Percentiles rank a stretch among this genome's conserved stretches.
Evolutionary conservation across 2,113 vertebrate genomes (phyloP).

Genomic region (Macrotis lagotis): DNA sequence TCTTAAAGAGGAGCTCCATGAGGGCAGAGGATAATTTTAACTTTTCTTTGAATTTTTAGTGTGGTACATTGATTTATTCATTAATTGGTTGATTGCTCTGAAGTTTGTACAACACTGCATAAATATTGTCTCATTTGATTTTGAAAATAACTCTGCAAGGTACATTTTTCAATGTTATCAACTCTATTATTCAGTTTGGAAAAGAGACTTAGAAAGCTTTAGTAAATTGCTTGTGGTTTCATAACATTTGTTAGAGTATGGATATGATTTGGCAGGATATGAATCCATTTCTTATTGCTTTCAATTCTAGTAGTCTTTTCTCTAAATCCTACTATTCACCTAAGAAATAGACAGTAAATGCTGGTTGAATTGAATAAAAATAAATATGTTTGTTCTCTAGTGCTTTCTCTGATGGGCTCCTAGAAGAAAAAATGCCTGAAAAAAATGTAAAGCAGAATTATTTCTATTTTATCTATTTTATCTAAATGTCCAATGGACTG

Average conservation of each 20-base stretch:
- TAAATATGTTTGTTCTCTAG: neutral
- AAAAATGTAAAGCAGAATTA: neutral
- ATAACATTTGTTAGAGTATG: neutral
- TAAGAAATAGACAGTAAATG: neutral
- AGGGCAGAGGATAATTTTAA: neutral
- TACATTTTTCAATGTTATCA: neutral
- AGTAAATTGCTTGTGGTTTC: neutral
- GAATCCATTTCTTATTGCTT: neutral
- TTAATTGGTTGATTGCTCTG: neutral
- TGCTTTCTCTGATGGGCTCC: neutral
- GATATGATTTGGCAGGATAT: no score
- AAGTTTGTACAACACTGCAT: neutral
- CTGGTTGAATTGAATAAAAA: neutral
- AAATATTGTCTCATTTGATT: neutral
- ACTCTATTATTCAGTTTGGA: neutral
- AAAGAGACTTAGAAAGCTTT: conserved; percentile 37
- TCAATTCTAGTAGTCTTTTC: neutral
- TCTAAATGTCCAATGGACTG: conserved; percentile 29
- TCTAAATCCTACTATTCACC: neutral
- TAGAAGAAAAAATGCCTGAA: neutral
- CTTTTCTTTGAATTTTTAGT: neutral
- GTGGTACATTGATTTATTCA: neutral
- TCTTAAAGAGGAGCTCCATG: neutral
- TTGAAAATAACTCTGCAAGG: conserved; percentile 18
- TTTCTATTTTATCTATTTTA: conserved; percentile 41